Conservation (phyloP, 2,888 invertebrate species). For the Spicauda simplicius region DNA sequence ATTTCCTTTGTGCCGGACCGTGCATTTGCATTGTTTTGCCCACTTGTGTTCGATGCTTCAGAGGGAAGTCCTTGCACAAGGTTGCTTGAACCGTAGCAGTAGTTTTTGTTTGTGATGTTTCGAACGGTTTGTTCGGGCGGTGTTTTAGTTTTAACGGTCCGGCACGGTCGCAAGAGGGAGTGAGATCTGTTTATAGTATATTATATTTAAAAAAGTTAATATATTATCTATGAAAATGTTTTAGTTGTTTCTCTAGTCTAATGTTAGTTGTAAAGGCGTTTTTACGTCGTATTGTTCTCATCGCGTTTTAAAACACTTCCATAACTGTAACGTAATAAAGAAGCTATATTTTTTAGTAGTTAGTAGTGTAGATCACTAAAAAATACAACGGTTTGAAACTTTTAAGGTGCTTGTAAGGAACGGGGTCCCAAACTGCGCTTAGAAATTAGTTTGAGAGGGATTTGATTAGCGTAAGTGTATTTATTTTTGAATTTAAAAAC, state of each 20-base stretch:
- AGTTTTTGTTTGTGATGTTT: slow-evolving; percentile 58
- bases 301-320: slow-evolving; percentile 68
- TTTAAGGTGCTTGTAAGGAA: slow-evolving; percentile 72
- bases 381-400: slow-evolving; percentile 56
- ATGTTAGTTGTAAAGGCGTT: slow-evolving; percentile 53
- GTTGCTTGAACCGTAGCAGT: slow-evolving; percentile 51
- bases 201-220: slow-evolving; percentile 37
- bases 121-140: slow-evolving; percentile 52
- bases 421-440: slow-evolving; percentile 63
- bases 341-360: slow-evolving; percentile 71
- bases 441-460: slow-evolving; percentile 66
- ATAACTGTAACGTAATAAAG: slow-evolving; percentile 63
- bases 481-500: slow-evolving; percentile 60
- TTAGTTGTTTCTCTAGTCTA: slow-evolving; percentile 80
- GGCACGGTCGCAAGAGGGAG: slow-evolving; percentile 47
- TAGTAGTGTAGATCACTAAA: slow-evolving; percentile 41
- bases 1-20: slow-evolving; percentile 68
- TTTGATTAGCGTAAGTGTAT: slow-evolving; percentile 74
- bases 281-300: slow-evolving; percentile 37
- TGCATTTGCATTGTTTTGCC: slow-evolving; percentile 34
- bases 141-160: slow-evolving; percentile 38
- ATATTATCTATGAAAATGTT: slow-evolving; percentile 64
- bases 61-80: slow-evolving; percentile 16
- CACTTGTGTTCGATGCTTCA: slow-evolving; percentile 28
- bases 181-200: slow-evolving; percentile 61